Evolutionary conservation across 2,797 vertebrate genomes (phyloP).

Genomic region (Fratercula arctica): DNA sequence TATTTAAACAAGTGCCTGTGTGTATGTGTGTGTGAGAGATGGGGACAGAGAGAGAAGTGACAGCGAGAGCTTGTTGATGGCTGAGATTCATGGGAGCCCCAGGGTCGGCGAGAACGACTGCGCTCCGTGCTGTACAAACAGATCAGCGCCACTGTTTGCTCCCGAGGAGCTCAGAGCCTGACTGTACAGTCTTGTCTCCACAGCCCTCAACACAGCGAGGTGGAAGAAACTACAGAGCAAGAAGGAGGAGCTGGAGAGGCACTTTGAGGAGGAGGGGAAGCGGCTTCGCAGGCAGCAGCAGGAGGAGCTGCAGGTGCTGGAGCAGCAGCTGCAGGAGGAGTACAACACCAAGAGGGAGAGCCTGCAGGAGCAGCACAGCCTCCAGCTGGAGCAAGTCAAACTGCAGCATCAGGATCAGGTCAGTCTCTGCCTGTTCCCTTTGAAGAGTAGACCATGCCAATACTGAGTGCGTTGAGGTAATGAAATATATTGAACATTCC

Average conservation of each 20-base stretch:
- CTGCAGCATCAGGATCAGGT: conserved; percentile 88
- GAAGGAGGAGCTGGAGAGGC: conserved; percentile 88
- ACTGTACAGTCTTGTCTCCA: not conserved
- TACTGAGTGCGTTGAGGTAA: not conserved
- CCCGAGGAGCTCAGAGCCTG: not conserved
- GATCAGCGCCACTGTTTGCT: not conserved
- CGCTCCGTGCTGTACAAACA: not conserved
- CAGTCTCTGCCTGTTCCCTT: not conserved
- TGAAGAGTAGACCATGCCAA: not conserved
- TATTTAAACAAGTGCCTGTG: not conserved
- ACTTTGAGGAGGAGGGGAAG: conserved; percentile 84
- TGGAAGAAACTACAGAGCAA: conserved; percentile 90
- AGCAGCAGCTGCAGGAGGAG: conserved; percentile 82
- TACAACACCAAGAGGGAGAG: conserved; percentile 73
- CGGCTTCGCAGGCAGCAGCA: conserved; percentile 82
- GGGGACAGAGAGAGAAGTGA: accelerated
- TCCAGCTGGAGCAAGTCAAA: conserved; percentile 79
- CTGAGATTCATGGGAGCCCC: not conserved
- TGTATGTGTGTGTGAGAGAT: not conserved
- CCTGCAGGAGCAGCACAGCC: conserved; percentile 80
- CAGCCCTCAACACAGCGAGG: conserved; percentile 85
- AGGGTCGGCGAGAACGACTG: accelerated
- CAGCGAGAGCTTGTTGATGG: not conserved
- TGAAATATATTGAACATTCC: not conserved
- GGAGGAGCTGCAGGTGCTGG: conserved; percentile 83